These are phyloP conservation scores for Neria commutata DNA, from an alignment of 2,888 invertebrate species.

Conservation along the genomic window DNA sequence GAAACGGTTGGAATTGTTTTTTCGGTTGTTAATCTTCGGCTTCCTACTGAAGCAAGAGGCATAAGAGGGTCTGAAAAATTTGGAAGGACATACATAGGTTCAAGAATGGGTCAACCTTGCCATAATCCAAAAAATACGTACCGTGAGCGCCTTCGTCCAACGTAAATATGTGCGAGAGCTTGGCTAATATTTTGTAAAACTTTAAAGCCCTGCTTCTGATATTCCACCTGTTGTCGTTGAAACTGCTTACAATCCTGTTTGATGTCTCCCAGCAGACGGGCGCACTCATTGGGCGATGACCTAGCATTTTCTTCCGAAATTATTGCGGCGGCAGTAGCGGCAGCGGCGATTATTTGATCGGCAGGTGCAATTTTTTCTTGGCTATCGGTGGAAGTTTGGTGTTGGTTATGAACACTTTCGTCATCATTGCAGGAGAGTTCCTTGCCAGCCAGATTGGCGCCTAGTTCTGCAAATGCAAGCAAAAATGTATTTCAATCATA, in stretches of 20 bases:
- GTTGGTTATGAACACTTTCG: slow-evolving; percentile 48
- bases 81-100: slow-evolving; percentile 1
- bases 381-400: slow-evolving; percentile 39
- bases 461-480: slow-evolving; percentile 69
- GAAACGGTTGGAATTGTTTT: slow-evolving; percentile 36
- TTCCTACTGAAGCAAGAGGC: slow-evolving; percentile 42
- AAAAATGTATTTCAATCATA: too few species aligned
- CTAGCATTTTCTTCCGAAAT: slow-evolving; percentile 30
- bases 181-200: slow-evolving; percentile 52
- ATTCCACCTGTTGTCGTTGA: slow-evolving; percentile 48
- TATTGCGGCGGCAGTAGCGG: slow-evolving; percentile 7
- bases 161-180: slow-evolving; percentile 52
- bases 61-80: slow-evolving; percentile 42
- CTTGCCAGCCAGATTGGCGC: slow-evolving; percentile 82
- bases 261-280: slow-evolving; percentile 48
- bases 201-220: slow-evolving; percentile 45
- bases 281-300: slow-evolving; percentile 42
- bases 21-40: slow-evolving; percentile 35
- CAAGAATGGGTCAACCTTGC: neutral
- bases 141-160: slow-evolving; percentile 48
- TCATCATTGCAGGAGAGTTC: slow-evolving; percentile 65
- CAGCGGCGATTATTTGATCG: too few species aligned
- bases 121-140: too few species aligned
- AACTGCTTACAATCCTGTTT: slow-evolving; percentile 48
- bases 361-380: slow-evolving; percentile 39